Evolutionary conservation across 1,140 invertebrate species (phyloP).

Genomic region (Dolichoris vasculosae): DNA sequence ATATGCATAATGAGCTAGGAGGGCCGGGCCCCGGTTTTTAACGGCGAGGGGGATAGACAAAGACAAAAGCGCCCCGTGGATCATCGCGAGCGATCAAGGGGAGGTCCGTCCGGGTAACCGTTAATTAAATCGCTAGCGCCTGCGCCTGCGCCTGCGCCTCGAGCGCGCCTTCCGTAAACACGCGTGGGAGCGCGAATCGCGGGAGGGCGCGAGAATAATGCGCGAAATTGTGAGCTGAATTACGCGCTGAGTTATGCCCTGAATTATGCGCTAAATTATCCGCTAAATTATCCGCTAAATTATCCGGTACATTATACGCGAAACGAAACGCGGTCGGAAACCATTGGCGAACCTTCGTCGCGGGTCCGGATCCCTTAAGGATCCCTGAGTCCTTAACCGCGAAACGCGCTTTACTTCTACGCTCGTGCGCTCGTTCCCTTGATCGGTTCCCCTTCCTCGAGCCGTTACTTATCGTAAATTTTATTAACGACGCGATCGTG

Average conservation of each 20-base stretch:
- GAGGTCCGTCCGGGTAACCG: neutral
- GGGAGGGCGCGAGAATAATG: too few species aligned
- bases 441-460: neutral
- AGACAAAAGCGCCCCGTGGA: neutral
- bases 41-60: neutral
- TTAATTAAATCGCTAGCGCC: constrained; percentile 41
- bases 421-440: too few species aligned
- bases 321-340: neutral
- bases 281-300: too few species aligned
- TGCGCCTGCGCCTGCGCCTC: too few species aligned
- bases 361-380: too few species aligned
- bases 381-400: neutral
- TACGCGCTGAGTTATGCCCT: too few species aligned
- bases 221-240: too few species aligned
- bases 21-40: neutral
- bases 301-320: too few species aligned
- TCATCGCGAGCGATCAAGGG: neutral
- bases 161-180: neutral
- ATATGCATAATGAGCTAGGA: neutral
- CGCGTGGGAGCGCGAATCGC: neutral
- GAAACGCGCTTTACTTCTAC: neutral
- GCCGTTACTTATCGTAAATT: constrained; percentile 23
- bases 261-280: too few species aligned
- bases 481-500: constrained; percentile 14
- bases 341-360: neutral